Evolutionary conservation across 1,140 invertebrate species (phyloP).

Genomic region (Drosophila pseudoobscura): DNA sequence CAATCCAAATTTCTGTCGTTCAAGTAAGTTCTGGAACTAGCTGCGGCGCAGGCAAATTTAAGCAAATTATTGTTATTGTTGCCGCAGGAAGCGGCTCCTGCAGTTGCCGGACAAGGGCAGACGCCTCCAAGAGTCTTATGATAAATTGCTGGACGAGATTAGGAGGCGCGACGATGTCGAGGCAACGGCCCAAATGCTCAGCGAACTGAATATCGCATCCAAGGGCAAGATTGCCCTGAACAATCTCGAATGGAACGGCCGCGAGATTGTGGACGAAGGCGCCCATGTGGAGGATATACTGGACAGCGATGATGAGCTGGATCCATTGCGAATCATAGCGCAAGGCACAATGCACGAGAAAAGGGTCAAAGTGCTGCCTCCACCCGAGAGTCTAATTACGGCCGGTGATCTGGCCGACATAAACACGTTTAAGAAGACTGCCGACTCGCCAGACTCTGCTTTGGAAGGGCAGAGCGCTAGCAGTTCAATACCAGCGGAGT

Average conservation of each 20-base stretch:
- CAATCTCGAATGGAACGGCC: constrained; percentile 88
- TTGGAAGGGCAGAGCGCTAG: constrained; percentile 42
- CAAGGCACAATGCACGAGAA: constrained; percentile 86
- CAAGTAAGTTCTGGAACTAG: constrained; percentile 82
- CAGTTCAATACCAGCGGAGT: constrained; percentile 40
- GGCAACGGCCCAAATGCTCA: constrained; percentile 85
- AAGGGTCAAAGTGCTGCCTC: constrained; percentile 84
- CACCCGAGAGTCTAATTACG: constrained; percentile 86
- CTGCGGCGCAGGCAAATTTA: constrained; percentile 5
- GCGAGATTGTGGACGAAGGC: constrained; percentile 57
- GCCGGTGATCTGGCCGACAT: constrained; percentile 86
- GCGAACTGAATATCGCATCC: constrained; percentile 85
- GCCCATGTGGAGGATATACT: constrained; percentile 80
- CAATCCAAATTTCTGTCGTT: constrained; percentile 84
- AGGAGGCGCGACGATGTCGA: constrained; percentile 85
- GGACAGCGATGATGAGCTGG: constrained; percentile 87
- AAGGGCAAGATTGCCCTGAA: constrained; percentile 85
- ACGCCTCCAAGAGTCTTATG: constrained; percentile 85
- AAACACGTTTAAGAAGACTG: constrained; percentile 74
- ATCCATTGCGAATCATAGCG: constrained; percentile 87
- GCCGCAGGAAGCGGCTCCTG: constrained; percentile 65
- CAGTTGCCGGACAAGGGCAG: constrained; percentile 88
- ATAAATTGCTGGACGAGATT: constrained; percentile 85
- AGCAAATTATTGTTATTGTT: constrained; percentile 7
- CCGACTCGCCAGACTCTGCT: constrained; percentile 51